A percentile compares a stretch with the other conserved stretches of the same genome.
These are phyloP conservation scores for Parnassius orleans DNA, from an alignment of 2,888 invertebrate species.

Conservation along the genomic window DNA sequence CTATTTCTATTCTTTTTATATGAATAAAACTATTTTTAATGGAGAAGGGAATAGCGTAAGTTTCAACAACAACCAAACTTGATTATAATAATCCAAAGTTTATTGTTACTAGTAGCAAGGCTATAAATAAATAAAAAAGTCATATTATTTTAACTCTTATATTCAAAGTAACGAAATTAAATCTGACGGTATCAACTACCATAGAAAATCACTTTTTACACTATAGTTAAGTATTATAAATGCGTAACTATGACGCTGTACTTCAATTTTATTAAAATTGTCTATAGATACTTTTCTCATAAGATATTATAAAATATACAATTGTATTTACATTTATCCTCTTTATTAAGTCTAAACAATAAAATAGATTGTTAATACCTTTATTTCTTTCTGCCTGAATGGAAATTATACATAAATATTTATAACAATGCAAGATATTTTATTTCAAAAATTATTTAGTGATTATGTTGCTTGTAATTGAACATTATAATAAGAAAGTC, in stretches of 20 bases:
- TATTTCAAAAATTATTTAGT: too few species aligned
- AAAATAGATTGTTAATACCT: slow-evolving; percentile 24
- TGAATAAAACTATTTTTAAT: too few species aligned
- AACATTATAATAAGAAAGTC: too few species aligned
- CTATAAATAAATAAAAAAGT: slow-evolving; percentile 25
- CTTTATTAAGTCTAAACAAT: slow-evolving; percentile 29
- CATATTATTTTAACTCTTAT: slow-evolving; percentile 53
- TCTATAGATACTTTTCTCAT: slow-evolving; percentile 28
- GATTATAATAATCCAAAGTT: too few species aligned
- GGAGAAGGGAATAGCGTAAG: too few species aligned
- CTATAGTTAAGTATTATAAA: slow-evolving; percentile 54
- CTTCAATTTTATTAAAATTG: slow-evolving; percentile 42
- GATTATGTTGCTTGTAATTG: too few species aligned
- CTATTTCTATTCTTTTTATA: too few species aligned
- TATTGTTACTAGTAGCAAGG: too few species aligned
- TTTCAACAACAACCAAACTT: too few species aligned
- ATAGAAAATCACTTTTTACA: slow-evolving; percentile 56
- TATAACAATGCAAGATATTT: too few species aligned
- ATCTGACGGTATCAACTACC: slow-evolving; percentile 58
- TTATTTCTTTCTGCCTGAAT: slow-evolving; percentile 4
- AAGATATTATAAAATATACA: slow-evolving; percentile 29
- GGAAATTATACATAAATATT: slow-evolving; percentile 1
- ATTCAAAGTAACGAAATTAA: slow-evolving; percentile 62
- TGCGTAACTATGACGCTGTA: slow-evolving; percentile 52
- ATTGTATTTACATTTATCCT: slow-evolving; percentile 34